Conservation (phyloP, 2,113 vertebrate species). For the Pipra filicauda region DNA sequence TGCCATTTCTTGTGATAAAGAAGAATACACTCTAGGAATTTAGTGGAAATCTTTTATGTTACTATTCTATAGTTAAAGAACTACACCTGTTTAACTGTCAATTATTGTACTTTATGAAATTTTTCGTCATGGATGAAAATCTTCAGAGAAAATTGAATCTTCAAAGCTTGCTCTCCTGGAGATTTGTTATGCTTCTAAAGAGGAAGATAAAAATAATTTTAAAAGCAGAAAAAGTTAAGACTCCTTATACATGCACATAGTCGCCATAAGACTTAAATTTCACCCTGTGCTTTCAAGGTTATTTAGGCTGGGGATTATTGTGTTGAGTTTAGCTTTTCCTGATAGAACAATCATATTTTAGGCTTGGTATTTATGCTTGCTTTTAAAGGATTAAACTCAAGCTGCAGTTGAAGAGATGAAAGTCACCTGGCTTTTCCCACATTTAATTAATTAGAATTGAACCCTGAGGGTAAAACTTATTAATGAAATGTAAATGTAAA, state of each 20-base stretch:
- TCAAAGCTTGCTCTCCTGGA: not conserved
- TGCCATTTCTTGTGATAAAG: not conserved
- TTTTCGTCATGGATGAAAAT: not conserved
- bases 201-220: not conserved
- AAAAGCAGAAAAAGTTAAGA: not conserved
- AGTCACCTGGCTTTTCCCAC: not conserved
- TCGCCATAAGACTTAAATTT: not conserved
- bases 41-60: not conserved
- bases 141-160: not conserved
- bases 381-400: slow-evolving; percentile 54
- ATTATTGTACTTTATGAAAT: not conserved
- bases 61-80: not conserved
- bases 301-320: not conserved
- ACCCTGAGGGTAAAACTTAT: not conserved
- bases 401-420: not conserved
- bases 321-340: not conserved
- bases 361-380: not conserved
- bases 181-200: not conserved
- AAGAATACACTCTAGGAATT: not conserved
- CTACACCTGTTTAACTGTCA: not conserved
- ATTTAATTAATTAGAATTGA: slow-evolving; percentile 48
- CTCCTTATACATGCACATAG: not conserved
- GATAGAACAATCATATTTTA: slow-evolving; percentile 26
- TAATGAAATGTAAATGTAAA: slow-evolving; percentile 22
- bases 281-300: not conserved